These are phyloP conservation scores for Entomobrya multifasciata DNA, from an alignment of 2,888 invertebrate genomes.

Conservation along the genomic window DNA sequence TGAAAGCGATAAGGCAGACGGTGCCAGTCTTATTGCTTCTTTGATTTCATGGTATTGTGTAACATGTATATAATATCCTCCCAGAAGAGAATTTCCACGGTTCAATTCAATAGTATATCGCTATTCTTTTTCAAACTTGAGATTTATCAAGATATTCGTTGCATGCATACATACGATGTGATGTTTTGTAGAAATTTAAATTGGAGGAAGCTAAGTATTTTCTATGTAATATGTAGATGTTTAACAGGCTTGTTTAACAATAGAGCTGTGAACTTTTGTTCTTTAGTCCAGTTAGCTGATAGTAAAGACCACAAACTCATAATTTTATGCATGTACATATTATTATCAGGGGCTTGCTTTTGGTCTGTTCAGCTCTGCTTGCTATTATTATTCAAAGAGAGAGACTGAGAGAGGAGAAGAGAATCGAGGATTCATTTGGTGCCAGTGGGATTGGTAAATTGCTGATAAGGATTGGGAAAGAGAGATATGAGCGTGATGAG, in stretches of 20 bases:
- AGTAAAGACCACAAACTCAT: conserved; percentile 26
- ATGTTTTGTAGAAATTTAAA: background rate
- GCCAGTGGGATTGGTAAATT: conserved; percentile 64
- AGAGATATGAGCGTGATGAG: conserved; percentile 45
- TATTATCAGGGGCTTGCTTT: conserved; percentile 16
- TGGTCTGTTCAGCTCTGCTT: too few species aligned
- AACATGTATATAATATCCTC: too few species aligned
- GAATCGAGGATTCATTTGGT: conserved; percentile 62
- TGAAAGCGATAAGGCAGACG: conserved; percentile 51
- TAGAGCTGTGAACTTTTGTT: background rate
- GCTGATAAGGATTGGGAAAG: conserved; percentile 62
- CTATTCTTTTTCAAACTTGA: background rate
- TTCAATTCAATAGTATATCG: background rate
- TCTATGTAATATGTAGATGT: too few species aligned
- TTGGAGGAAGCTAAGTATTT: too few species aligned
- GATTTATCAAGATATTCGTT: too few species aligned
- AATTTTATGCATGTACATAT: conserved; percentile 37
- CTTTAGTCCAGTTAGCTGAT: background rate
- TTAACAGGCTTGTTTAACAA: too few species aligned
- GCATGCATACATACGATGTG: too few species aligned
- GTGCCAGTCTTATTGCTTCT: conserved; percentile 39
- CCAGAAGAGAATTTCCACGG: background rate
- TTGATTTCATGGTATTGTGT: conserved; percentile 5
- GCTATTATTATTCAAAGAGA: background rate
- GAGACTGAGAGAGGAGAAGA: background rate